A percentile compares a stretch with the other conserved stretches of the same genome.
These are phyloP conservation scores for Pomatostomus ruficeps DNA, from an alignment of 2,113 vertebrate genomes.

Conservation along the genomic window DNA sequence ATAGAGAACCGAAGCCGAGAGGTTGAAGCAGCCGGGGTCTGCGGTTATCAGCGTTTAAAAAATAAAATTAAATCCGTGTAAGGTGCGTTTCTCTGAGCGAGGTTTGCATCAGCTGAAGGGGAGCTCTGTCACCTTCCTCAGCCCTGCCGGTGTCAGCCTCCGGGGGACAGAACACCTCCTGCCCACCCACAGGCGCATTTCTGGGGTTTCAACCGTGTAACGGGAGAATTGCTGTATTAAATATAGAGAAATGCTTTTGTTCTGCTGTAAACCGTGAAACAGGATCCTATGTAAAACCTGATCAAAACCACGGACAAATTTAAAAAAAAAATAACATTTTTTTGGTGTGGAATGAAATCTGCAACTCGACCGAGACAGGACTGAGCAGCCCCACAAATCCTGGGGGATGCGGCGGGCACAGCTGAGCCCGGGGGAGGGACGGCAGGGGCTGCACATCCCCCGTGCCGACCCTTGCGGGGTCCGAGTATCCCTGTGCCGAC, in stretches of 20 bases:
- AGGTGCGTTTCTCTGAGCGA: rapidly evolving
- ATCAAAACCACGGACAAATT: background rate
- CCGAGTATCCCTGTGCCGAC: background rate
- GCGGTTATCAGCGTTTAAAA: rapidly evolving
- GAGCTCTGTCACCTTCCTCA: background rate
- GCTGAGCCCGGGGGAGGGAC: background rate
- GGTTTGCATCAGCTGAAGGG: background rate
- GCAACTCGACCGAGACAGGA: background rate
- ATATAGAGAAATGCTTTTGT: background rate
- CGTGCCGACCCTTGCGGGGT: rapidly evolving
- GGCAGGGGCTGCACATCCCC: background rate
- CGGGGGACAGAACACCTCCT: background rate
- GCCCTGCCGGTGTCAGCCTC: background rate
- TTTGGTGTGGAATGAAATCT: background rate
- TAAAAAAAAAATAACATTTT: rapidly evolving
- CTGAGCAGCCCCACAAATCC: background rate
- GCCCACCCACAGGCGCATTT: background rate
- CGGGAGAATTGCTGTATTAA: background rate
- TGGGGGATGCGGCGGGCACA: background rate
- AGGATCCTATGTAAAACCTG: background rate
- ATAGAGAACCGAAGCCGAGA: background rate
- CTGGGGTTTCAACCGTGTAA: background rate
- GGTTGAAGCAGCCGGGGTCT: background rate
- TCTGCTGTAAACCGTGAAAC: background rate
- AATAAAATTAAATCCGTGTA: rapidly evolving